Base-by-base conservation (phyloP, 2,113 vertebrate species). In the Periophthalmus modestus region DNA sequence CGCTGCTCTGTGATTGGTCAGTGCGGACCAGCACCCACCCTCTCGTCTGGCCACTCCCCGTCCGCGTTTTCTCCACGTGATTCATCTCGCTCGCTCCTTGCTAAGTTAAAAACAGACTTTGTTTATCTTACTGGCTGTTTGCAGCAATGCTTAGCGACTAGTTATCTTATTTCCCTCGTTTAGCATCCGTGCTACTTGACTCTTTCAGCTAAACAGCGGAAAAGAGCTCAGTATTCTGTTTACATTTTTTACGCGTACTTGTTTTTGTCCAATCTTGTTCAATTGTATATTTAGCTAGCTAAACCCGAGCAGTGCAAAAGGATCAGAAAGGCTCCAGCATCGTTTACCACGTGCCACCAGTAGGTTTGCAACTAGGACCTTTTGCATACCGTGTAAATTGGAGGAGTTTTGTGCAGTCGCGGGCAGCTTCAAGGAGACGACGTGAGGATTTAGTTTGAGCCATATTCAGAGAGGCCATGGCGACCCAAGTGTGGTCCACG, bases 51-150 rank as follows among this genome's bases (percentile, higher is more conserved):
- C 91, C 91, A 92, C 71, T 92, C 86, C 81, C 57, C 59, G 3
- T 68, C 57, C 81, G 76, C 69, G 75, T 61, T 86, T 75, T 7
- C 11, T 11, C 74, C 93, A 91, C 86, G 90, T 94, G 93, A 93
- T 86, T 33, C 67, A 48, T 7, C 77, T 69, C 47, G 13, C n/a
- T 83, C 78, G 69, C 71, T 82, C 80, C 23, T 72, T 82, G 84
- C 86, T 88, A 94, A 94, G 93, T 94, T 94, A 93, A 93, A 94
- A 93, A 93, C 92, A 93, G 90, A 93, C 88, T 92, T 91, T 92
- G 90, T 93, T 91, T 92, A 90, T 91, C 84, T 85, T 82, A 71
- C 54, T 73, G 82, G 55, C 72, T 66, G 83, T 72, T 82, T 65
- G 68, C 67, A 80, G 82, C 82, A 83, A 93, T 84, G 85, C 81